Conservation (phyloP, 2,888 invertebrate species). For the Acanthacorydalis orientalis region DNA sequence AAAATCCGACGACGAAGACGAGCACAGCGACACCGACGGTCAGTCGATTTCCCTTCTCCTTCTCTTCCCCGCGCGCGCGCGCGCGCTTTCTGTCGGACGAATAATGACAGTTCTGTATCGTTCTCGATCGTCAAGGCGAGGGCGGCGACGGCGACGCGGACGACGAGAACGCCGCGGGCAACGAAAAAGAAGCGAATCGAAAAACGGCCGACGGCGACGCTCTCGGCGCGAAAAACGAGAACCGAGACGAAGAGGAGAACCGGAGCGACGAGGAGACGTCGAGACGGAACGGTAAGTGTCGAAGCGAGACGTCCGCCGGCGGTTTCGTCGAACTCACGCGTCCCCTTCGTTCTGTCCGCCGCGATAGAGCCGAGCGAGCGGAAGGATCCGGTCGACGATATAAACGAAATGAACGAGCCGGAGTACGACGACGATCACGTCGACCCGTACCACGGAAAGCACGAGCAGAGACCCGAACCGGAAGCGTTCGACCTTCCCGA, state of each 20-base stretch:
- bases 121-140: no score
- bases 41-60: no score
- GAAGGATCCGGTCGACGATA: slow-evolving; percentile 32
- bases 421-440: slow-evolving; percentile 65
- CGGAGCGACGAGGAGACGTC: no score
- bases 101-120: no score
- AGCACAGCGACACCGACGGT: slow-evolving; percentile 21
- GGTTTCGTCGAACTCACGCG: no score
- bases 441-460: slow-evolving; percentile 69
- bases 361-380: no score
- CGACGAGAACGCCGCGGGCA: slow-evolving; percentile 19
- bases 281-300: no score
- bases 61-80: no score
- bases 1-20: slow-evolving; percentile 41
- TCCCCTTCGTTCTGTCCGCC: no score
- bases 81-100: no score
- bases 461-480: slow-evolving; percentile 61
- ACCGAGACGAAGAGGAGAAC: slow-evolving; percentile 15
- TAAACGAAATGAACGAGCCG: slow-evolving; percentile 69
- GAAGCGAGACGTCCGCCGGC: no score
- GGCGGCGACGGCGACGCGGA: not conserved
- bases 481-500: slow-evolving; percentile 81
- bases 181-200: slow-evolving; percentile 23
- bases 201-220: slow-evolving; percentile 44
- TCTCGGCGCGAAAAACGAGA: slow-evolving; percentile 19